Base-by-base conservation (phyloP, 2,797 vertebrate species). In the Odontamblyopus rebecca region DNA sequence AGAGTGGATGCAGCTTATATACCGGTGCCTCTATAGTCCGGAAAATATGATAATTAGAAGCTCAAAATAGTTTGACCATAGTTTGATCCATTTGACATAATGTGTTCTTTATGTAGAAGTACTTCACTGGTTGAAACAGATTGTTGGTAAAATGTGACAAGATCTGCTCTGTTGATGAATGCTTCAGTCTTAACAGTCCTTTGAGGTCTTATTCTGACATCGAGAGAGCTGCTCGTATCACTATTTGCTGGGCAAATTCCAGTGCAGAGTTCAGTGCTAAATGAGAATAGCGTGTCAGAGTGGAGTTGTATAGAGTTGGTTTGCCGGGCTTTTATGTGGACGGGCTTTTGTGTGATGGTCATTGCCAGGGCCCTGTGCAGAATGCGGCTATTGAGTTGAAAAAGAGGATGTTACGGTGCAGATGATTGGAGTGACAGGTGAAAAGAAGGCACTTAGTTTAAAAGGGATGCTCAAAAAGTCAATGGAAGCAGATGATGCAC, bases 171-270 rank as follows among this genome's bases (percentile, higher is more conserved):
- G 53, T 23, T 6, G 29, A 59, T 27, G 11, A 12, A 59, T 5
- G 1, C 23, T 59, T 13, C 3, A 57, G 56, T 57, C 15, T 64
- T 64, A 23, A 5, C 32, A 41, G 26, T 32, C 32, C 19, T 63
- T 67, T 23, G 29, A 53, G 54, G 15, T 1, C 30, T 70, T 70
- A 44, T 61, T 48, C 63, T 68, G n/a, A 61, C 56, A 69, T 23
- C 29, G 68, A 35, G 6, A 79, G 60, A 67, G 50, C 50, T 48
- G 44, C 44, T 48, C 13, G 12, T 48, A 48, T 4, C 16, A 13
- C 41, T 13, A 48, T 48, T 1, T 41, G 30, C 18, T 48, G 65
- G 72, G 81, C 57, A 81, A 77, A 53, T 62, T 41, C 27, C 44
- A 50, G 15, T 61, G 69, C 68, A 61, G 48, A 27, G 35, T 63